Base-by-base conservation (phyloP, 2,797 vertebrate genomes). In the Schizopygopsis pylzovi region DNA sequence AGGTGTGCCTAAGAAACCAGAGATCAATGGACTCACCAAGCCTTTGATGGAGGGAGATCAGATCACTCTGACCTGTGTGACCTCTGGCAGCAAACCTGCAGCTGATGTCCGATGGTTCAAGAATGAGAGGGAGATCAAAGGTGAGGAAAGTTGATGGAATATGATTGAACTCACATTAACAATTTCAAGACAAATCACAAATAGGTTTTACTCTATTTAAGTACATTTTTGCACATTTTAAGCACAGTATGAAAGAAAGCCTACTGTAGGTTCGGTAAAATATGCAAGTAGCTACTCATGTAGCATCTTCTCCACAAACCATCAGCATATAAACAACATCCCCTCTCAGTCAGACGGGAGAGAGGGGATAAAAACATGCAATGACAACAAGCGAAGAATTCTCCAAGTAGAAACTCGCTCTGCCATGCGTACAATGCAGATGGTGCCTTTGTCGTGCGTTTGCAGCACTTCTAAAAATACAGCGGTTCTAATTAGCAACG, bases 81-180 rank as follows among this genome's bases (percentile, higher is more conserved):
- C 97, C 16, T 98, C 97, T 73, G 98, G 98, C 86, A 99, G 98
- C 90, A 99, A 99, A 93, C 98, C 98, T 70, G 98, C 98, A 7
- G 98, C 98, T 2, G 97, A 99, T 92, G 96, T 99, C 91, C 97
- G 97, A 95, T 99, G 98, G 98, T 99, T 97, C 94, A 97, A 98
- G 93, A 98, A 98, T 0, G 97, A 99, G 83, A 98, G 98, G 93
- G 98, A 99, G 94, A 95, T 99, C 90, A 97, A 97, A 98, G 98
- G 98, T 99, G 94, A 88, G 78, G 81, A 84, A 6, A 37, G 6
- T 1, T 37, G 16, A 61, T 78, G 12, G 63, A 45, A 61, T 83
- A 78, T 7, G 33, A 61, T 45, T 47, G 22, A 25, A 86, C 33
- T 81, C 77, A 56, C 10, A 45, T 54, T 25, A 6, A 76, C 41